phyloP scores from a whole-genome alignment of 1,140 invertebrate genomes.

The Neodiprion virginianus region DNA sequence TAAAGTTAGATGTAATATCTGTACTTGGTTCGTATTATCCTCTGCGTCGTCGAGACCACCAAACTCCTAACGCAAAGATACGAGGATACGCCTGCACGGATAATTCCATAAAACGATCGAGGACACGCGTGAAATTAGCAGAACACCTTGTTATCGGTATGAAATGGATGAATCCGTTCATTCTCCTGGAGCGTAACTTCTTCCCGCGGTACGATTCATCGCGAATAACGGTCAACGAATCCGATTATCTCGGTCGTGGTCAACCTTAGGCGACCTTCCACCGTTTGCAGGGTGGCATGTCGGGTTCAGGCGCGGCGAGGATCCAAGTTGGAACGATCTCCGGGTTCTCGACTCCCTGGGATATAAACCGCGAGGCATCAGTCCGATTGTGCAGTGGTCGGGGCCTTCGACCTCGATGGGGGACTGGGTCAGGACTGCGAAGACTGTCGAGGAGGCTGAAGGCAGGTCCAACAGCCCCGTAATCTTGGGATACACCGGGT shows the following conservation, averaged over 20 bases:
- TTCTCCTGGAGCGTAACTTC: too few relatives aligned
- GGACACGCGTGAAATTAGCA: neutral
- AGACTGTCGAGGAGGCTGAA: neutral
- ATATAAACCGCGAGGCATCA: constrained; percentile 2
- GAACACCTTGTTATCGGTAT: too few relatives aligned
- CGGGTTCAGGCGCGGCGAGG: neutral
- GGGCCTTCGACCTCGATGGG: neutral
- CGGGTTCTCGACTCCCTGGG: neutral
- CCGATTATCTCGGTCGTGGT: neutral
- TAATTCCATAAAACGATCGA: neutral
- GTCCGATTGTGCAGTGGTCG: neutral
- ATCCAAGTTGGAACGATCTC: neutral
- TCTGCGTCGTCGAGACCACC: too few relatives aligned
- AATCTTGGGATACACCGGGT: constrained; percentile 7
- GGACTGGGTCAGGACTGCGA: neutral
- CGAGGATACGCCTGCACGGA: too few relatives aligned
- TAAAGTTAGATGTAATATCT: too few relatives aligned
- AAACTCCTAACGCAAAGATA: too few relatives aligned
- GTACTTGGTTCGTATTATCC: too few relatives aligned
- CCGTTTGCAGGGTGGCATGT: neutral
- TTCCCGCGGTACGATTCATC: neutral
- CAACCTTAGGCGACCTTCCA: neutral
- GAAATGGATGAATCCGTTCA: too few relatives aligned
- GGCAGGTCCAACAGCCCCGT: neutral
- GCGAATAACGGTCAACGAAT: neutral